Percentiles rank a stretch among this genome's conserved stretches.
Conservation (phyloP, 2,113 vertebrate species). For the Mus pahari region DNA sequence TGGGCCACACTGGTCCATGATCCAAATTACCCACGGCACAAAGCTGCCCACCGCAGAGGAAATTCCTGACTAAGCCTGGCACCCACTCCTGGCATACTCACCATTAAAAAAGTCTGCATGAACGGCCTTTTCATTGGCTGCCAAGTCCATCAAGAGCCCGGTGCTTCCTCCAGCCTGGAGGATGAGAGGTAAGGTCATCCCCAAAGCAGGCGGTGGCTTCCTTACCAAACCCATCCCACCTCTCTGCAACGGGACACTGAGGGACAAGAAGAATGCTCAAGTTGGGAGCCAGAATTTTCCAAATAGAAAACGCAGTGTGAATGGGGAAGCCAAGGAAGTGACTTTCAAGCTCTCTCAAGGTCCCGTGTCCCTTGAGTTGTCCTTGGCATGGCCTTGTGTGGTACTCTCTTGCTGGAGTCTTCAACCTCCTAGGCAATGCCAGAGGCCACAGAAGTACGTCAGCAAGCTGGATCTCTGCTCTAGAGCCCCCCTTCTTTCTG, state of each 20-base stretch:
- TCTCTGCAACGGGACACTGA: background rate
- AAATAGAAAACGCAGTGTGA: background rate
- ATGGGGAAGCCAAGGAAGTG: background rate
- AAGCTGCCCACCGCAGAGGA: background rate
- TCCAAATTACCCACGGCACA: background rate
- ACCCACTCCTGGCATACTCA: conserved; percentile 70
- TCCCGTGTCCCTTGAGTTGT: background rate
- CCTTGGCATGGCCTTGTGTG: fast-evolving
- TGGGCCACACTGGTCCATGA: background rate
- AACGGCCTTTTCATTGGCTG: conserved; percentile 97
- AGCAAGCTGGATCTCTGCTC: fast-evolving
- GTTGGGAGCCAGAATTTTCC: background rate
- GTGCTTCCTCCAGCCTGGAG: conserved; percentile 96
- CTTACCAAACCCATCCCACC: fast-evolving
- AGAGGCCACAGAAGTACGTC: fast-evolving
- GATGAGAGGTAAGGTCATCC: background rate
- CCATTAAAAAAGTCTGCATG: conserved; percentile 98
- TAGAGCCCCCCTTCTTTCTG: fast-evolving
- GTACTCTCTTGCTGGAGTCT: fast-evolving
- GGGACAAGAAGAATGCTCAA: background rate
- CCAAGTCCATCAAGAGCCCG: conserved; percentile 96
- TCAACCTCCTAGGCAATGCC: fast-evolving
- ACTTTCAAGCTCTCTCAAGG: background rate
- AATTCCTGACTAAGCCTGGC: background rate
- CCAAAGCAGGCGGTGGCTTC: fast-evolving